phyloP scores from a whole-genome alignment of 2,888 invertebrate species.

The Ferdinandea cuprea region DNA sequence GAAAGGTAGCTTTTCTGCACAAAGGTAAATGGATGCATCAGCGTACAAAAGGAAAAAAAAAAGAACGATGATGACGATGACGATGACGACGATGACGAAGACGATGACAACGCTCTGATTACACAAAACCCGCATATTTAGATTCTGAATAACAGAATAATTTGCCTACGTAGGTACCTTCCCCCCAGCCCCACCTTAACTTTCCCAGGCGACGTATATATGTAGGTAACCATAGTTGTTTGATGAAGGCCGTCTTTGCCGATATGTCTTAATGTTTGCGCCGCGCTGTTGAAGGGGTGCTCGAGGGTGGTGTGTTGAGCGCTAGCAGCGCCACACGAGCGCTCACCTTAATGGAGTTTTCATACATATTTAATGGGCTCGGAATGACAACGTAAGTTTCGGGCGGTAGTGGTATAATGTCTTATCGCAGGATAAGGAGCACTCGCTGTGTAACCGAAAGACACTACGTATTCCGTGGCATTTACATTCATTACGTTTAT shows the following conservation, averaged over 20 bases:
- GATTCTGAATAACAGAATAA: constrained; percentile 69
- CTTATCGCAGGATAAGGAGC: constrained; percentile 68
- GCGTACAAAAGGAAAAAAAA: constrained; percentile 35
- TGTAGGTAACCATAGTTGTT: constrained; percentile 13
- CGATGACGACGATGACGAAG: too few relatives aligned
- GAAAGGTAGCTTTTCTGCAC: constrained; percentile 19
- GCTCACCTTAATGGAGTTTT: constrained; percentile 73
- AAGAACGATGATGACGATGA: too few relatives aligned
- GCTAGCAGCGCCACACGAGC: constrained; percentile 22
- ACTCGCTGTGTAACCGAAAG: constrained; percentile 53
- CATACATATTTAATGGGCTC: constrained; percentile 73
- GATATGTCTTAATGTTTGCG: constrained; percentile 32
- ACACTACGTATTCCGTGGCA: constrained; percentile 35
- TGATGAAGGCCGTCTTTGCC: constrained; percentile 37
- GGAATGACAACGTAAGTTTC: constrained; percentile 69
- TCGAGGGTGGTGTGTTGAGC: neutral
- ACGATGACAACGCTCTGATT: constrained; percentile 57
- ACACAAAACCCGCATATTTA: constrained; percentile 69
- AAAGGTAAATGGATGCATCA: constrained; percentile 61
- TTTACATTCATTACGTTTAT: constrained; percentile 70
- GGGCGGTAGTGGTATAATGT: constrained; percentile 62
- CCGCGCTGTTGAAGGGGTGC: neutral
- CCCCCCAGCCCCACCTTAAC: constrained; percentile 6
- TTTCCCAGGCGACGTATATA: too few relatives aligned
- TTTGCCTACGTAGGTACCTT: constrained; percentile 58